Evolutionary conservation across 2,888 invertebrate species (phyloP).

Genomic region (Chironomus riparius): DNA sequence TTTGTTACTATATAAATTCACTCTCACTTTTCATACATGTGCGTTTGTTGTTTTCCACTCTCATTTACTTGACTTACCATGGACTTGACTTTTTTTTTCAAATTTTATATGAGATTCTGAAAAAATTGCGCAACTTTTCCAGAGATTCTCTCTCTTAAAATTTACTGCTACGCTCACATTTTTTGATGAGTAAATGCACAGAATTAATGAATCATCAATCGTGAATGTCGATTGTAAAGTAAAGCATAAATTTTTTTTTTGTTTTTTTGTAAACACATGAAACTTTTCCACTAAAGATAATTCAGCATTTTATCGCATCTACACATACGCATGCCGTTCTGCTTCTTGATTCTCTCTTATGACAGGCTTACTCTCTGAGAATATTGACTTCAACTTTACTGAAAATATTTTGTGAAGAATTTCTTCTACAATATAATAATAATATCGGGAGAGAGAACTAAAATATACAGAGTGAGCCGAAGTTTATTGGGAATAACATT

Average conservation of each 20-base stretch:
- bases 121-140: neutral
- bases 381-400: neutral
- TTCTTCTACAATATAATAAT: neutral
- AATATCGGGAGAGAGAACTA: neutral
- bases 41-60: neutral
- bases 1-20: constrained; percentile 2
- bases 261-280: no score
- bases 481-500: neutral
- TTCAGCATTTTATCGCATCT: neutral
- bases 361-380: neutral
- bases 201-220: no score
- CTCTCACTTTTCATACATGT: constrained; percentile 10
- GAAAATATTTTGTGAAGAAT: no score
- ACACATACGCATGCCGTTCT: neutral
- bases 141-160: neutral
- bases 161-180: no score
- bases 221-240: no score
- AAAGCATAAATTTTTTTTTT: no score
- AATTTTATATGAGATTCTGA: neutral
- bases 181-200: no score
- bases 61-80: neutral
- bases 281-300: no score
- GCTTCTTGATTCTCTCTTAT: neutral
- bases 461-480: neutral
- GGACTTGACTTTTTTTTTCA: neutral